Conservation (phyloP, 2,888 invertebrate genomes). For the Carabus problematicus region DNA sequence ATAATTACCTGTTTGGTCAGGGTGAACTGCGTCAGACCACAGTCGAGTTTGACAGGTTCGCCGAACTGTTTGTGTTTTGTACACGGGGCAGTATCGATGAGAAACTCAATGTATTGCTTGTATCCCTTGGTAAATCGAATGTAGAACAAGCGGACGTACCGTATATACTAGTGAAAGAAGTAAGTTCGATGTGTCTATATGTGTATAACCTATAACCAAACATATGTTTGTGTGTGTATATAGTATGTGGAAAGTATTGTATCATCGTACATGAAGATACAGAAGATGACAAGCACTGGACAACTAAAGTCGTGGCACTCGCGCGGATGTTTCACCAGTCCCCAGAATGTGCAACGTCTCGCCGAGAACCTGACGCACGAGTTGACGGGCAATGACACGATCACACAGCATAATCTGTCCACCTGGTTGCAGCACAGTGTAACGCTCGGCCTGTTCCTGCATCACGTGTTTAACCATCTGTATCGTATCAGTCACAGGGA, state of each 20-base stretch:
- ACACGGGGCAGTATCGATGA: conserved; percentile 73
- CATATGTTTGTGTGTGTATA: not conserved
- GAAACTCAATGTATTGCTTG: conserved; percentile 65
- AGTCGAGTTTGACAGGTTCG: conserved; percentile 70
- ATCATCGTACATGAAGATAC: conserved; percentile 75
- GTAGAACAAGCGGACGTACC: conserved; percentile 64
- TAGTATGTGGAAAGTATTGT: conserved; percentile 81
- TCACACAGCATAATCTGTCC: conserved; percentile 59
- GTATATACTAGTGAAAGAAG: conserved; percentile 70
- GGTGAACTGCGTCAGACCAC: conserved; percentile 61
- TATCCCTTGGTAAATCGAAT: conserved; percentile 65
- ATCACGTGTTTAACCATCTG: conserved; percentile 64
- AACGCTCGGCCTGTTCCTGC: conserved; percentile 60
- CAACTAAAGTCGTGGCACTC: conserved; percentile 67
- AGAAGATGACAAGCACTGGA: conserved; percentile 64
- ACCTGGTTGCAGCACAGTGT: conserved; percentile 61
- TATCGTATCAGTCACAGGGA: conserved; percentile 64
- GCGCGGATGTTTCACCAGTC: conserved; percentile 65
- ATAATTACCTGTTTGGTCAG: conserved; percentile 71
- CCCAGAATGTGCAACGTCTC: conserved; percentile 65
- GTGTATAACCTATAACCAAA: not conserved
- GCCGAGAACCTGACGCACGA: conserved; percentile 66
- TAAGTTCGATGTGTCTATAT: conserved; percentile 49
- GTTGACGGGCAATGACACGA: conserved; percentile 56
- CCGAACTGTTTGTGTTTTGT: conserved; percentile 73